These are phyloP conservation scores for Macrochelys suwanniensis DNA, from an alignment of 2,797 vertebrate species.

Conservation along the genomic window DNA sequence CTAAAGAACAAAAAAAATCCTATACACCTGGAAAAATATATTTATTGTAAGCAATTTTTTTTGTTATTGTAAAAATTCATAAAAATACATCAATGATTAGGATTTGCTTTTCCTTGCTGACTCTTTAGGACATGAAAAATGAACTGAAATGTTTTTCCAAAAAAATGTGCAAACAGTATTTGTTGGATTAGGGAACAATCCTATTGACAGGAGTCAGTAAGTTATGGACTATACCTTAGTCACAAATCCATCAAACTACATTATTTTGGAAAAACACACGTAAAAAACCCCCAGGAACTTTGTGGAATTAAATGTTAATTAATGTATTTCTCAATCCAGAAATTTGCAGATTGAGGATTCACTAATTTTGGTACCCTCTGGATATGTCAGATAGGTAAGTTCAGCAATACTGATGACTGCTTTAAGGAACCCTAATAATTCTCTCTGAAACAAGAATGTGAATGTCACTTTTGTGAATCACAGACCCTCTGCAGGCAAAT, in stretches of 20 bases:
- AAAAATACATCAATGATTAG: slow-evolving; percentile 36
- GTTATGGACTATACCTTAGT: not conserved
- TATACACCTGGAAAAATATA: slow-evolving; percentile 61
- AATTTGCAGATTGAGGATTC: slow-evolving; percentile 4
- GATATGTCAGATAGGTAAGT: not conserved
- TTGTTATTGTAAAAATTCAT: slow-evolving; percentile 30
- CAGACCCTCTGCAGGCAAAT: not conserved
- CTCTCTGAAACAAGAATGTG: not conserved
- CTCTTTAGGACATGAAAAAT: not conserved
- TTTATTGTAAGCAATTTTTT: slow-evolving; percentile 31
- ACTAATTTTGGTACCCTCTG: accelerated
- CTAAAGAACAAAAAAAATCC: slow-evolving; percentile 35
- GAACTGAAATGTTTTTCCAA: not conserved
- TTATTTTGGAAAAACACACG: not conserved
- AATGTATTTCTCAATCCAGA: not conserved
- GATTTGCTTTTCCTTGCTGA: not conserved
- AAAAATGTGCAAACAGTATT: not conserved
- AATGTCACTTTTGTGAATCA: not conserved
- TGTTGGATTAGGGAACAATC: not conserved
- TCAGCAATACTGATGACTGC: not conserved
- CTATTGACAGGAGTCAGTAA: not conserved
- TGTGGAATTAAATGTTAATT: not conserved
- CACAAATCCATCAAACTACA: not conserved
- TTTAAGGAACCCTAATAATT: not conserved
- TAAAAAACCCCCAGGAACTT: not conserved